Evolutionary conservation across 2,888 invertebrate genomes (phyloP).

Genomic region (Toxonevra muliebris): DNA sequence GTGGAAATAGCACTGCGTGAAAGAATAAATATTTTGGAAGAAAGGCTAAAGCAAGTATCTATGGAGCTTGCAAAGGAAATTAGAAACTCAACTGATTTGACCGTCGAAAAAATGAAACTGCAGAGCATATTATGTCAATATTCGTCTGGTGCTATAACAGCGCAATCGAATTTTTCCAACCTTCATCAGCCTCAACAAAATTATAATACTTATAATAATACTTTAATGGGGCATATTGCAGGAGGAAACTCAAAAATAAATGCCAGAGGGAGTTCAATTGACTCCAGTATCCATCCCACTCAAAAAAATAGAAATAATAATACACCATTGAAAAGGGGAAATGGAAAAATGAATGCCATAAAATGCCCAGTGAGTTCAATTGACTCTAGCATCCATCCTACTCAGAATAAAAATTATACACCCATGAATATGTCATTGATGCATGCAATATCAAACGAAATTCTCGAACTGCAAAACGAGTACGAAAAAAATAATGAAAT

Average conservation of each 20-base stretch:
- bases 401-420: background rate
- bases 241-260: too few relatives aligned
- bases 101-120: constrained; percentile 32
- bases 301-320: too few relatives aligned
- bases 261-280: too few relatives aligned
- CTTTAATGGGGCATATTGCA: too few relatives aligned
- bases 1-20: background rate
- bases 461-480: background rate
- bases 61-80: constrained; percentile 32
- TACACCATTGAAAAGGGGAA: background rate
- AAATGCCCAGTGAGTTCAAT: too few relatives aligned
- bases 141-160: too few relatives aligned
- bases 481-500: background rate
- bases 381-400: too few relatives aligned
- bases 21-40: constrained; percentile 9
- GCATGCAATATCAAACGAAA: background rate
- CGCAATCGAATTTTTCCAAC: too few relatives aligned
- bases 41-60: background rate
- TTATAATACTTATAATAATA: too few relatives aligned
- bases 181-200: too few relatives aligned
- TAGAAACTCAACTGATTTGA: constrained; percentile 15
- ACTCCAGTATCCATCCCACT: too few relatives aligned
- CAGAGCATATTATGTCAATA: background rate
- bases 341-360: background rate
- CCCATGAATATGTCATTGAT: background rate